phyloP scores from a whole-genome alignment of 2,797 vertebrate genomes.

The Schizopygopsis pylzovi region DNA sequence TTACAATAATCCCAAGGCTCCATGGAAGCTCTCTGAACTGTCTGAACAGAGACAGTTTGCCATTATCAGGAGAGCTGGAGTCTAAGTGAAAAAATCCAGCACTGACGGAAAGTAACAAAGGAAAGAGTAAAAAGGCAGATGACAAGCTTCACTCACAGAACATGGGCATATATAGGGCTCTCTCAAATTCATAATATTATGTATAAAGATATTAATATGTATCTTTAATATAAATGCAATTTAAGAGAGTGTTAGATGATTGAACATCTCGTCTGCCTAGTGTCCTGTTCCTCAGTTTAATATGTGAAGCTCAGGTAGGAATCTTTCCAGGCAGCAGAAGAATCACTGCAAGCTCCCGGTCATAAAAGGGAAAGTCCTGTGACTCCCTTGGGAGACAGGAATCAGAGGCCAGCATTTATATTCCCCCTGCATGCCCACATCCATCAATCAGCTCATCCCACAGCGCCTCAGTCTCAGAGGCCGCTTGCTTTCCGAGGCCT shows the following conservation, averaged over 20 bases:
- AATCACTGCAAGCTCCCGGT: conserved; percentile 57
- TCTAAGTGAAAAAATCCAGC: conserved; percentile 26
- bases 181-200: background rate
- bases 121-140: background rate
- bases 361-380: conserved; percentile 69
- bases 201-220: background rate
- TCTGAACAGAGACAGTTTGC: conserved; percentile 31
- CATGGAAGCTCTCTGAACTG: conserved; percentile 34
- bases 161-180: background rate
- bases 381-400: conserved; percentile 66
- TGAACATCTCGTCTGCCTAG: background rate
- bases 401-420: conserved; percentile 72
- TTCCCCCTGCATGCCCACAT: conserved; percentile 72
- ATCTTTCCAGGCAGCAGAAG: conserved; percentile 32
- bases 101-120: background rate
- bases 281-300: conserved; percentile 10
- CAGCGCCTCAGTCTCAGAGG: conserved; percentile 54
- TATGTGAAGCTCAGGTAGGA: conserved; percentile 38
- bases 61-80: conserved; percentile 28
- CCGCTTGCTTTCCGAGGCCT: conserved; percentile 62
- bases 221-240: background rate
- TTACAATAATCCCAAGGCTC: conserved; percentile 43
- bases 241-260: background rate
- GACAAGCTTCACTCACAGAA: background rate
- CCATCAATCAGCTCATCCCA: conserved; percentile 76